Conservation (phyloP, 2,888 invertebrate genomes). For the Phengaris arion region DNA sequence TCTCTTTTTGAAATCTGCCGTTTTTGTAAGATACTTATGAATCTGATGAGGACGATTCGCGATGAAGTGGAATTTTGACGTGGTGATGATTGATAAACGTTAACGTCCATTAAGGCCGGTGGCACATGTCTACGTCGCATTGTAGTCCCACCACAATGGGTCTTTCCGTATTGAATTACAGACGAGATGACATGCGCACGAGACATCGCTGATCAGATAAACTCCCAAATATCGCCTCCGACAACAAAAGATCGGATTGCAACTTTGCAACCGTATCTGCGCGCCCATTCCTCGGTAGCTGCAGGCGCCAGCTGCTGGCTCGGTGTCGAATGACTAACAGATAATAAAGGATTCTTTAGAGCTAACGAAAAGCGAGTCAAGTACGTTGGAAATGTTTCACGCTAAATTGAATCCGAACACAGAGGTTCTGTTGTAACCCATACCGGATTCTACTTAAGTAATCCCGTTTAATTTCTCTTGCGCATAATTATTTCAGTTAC, state of each 20-base stretch:
- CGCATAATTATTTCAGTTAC: conserved; percentile 22
- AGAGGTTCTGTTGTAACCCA: conserved; percentile 62
- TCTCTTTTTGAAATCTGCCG: neutral
- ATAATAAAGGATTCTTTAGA: conserved; percentile 69
- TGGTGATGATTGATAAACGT: conserved; percentile 28
- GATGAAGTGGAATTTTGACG: conserved; percentile 29
- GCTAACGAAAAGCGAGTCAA: conserved; percentile 62
- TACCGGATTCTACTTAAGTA: conserved; percentile 57
- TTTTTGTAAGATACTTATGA: conserved; percentile 9
- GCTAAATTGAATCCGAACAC: conserved; percentile 72
- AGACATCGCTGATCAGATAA: conserved; percentile 67
- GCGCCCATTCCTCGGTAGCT: conserved; percentile 69
- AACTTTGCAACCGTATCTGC: conserved; percentile 57
- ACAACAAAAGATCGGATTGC: conserved; percentile 74
- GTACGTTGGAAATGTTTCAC: conserved; percentile 65
- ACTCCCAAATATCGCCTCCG: conserved; percentile 64
- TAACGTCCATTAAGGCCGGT: conserved; percentile 44
- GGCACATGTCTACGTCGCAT: conserved; percentile 55
- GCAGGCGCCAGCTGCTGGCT: conserved; percentile 70
- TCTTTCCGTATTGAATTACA: conserved; percentile 40
- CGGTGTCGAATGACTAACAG: conserved; percentile 64
- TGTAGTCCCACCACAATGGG: conserved; percentile 67
- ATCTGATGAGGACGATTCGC: conserved; percentile 21
- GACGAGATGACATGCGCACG: conserved; percentile 66
- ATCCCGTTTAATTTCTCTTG: conserved; percentile 54